Percentiles rank a stretch among this genome's conserved stretches.
phyloP scores from a whole-genome alignment of 2,113 vertebrate genomes.

The Neodontobutis hainanensis region DNA sequence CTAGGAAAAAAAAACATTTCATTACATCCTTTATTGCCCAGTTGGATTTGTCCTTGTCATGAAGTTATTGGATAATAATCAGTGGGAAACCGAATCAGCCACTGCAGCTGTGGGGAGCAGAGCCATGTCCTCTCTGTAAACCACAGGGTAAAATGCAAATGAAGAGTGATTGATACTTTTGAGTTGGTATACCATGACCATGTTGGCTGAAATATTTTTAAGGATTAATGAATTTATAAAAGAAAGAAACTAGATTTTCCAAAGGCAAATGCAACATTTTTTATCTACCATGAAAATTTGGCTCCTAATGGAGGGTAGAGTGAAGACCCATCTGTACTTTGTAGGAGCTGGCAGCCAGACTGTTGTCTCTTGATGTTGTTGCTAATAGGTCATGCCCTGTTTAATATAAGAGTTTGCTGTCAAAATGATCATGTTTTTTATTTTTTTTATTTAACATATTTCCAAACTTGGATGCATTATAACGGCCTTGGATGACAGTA shows the following conservation, averaged over 20 bases:
- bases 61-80: conserved; percentile 65
- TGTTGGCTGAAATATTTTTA: background rate
- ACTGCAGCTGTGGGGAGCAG: conserved; percentile 34
- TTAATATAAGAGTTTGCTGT: background rate
- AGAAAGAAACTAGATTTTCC: too few relatives aligned
- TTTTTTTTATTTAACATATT: background rate
- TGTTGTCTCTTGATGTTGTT: conserved; percentile 1
- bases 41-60: conserved; percentile 66
- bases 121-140: conserved; percentile 28
- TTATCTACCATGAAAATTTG: conserved; percentile 24
- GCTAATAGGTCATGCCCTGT: conserved; percentile 15
- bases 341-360: conserved; percentile 7
- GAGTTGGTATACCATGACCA: conserved; percentile 16
- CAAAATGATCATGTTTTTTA: background rate
- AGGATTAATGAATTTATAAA: too few relatives aligned
- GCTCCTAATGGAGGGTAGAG: conserved; percentile 9
- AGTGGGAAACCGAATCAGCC: conserved; percentile 49
- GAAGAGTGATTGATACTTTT: conserved; percentile 32
- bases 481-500: conserved; percentile 28
- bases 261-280: conserved; percentile 8
- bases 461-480: background rate
- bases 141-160: conserved; percentile 35
- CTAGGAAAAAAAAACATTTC: conserved; percentile 44
- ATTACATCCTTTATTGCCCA: conserved; percentile 60
- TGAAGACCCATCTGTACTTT: conserved; percentile 16